A percentile compares a stretch with the other conserved stretches of the same genome.
Evolutionary conservation across 2,888 invertebrate species (phyloP).

Genomic region (Torymus texanus): DNA sequence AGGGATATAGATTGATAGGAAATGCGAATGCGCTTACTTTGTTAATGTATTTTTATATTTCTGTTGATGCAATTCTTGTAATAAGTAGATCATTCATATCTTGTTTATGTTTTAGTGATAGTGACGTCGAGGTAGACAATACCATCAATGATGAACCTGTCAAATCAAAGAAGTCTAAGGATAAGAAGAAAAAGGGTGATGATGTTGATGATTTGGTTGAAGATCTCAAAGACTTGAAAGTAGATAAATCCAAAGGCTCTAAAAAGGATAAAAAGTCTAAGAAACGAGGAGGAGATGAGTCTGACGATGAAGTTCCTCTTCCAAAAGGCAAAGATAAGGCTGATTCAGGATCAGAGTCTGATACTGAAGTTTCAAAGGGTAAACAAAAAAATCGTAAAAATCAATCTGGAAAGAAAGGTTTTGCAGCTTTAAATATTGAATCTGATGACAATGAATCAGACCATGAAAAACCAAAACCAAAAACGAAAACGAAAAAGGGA

Average conservation of each 20-base stretch:
- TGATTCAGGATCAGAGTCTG: constrained; percentile 59
- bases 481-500: constrained; percentile 55
- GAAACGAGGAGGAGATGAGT: constrained; percentile 73
- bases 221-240: constrained; percentile 79
- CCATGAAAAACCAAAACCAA: constrained; percentile 54
- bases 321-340: constrained; percentile 56
- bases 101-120: constrained; percentile 77
- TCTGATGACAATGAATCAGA: constrained; percentile 61
- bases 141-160: constrained; percentile 72
- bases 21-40: too few species aligned
- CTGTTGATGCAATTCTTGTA: too few species aligned
- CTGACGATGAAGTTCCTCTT: constrained; percentile 57
- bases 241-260: constrained; percentile 74
- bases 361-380: constrained; percentile 58
- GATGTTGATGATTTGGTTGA: constrained; percentile 74
- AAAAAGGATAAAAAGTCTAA: constrained; percentile 71
- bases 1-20: too few species aligned
- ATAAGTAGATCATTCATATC: background rate
- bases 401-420: constrained; percentile 64
- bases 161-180: constrained; percentile 75
- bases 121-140: constrained; percentile 78
- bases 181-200: constrained; percentile 76
- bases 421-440: constrained; percentile 59
- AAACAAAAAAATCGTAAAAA: constrained; percentile 63
- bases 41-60: too few species aligned